Base-by-base conservation (phyloP, 2,113 vertebrate genomes). In the Toxostoma redivivum region DNA sequence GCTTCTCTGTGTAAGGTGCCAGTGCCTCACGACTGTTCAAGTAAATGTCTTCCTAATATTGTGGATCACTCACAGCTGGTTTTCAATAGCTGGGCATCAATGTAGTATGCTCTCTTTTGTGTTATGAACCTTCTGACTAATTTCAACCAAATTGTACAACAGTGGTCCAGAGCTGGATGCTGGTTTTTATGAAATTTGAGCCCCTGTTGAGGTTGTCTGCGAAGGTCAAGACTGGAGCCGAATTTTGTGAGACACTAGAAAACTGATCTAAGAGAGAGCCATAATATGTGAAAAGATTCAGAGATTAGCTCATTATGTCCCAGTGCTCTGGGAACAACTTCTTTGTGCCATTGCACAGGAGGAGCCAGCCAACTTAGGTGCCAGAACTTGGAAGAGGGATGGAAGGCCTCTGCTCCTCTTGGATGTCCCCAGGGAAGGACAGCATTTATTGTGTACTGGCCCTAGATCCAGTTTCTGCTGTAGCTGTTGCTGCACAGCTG, bases 51-150 rank as follows among this genome's bases (percentile, higher is more conserved):
- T 78, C 23, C 23, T 64, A 2, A 30, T 47, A 4, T 4, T 31
- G 12, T n/a, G n/a, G 45, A 4, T 42, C 5, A 6, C 53, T 48
- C 33, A 57, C 48, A 70, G 27, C 12, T 18, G 42, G 8, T 30
- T 92, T 90, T 31, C 79, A 40, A 1, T 17, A 62, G 18, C 38
- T 15, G 57, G 40, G n/a, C 5, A 3, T 22, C 0, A 0, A 7
- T 28, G 47, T 40, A 38, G 28, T 2, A 21, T 74, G 60, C 18
- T 67, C 24, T 58, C 13, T 21, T 11, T 18, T 6, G 6, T 18
- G 9, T 64, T 60, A 54, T 3, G 24, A 65, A 69, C 54, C 72
- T 64, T 31, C 54, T 79, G 37, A 33, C 47, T 45, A 12, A 33
- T 60, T 54, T 28, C 30, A 37, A 9, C 25, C 25, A 37, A 72